Evolutionary conservation across 1,140 invertebrate species (phyloP).

Genomic region (Drosophila neocordata): DNA sequence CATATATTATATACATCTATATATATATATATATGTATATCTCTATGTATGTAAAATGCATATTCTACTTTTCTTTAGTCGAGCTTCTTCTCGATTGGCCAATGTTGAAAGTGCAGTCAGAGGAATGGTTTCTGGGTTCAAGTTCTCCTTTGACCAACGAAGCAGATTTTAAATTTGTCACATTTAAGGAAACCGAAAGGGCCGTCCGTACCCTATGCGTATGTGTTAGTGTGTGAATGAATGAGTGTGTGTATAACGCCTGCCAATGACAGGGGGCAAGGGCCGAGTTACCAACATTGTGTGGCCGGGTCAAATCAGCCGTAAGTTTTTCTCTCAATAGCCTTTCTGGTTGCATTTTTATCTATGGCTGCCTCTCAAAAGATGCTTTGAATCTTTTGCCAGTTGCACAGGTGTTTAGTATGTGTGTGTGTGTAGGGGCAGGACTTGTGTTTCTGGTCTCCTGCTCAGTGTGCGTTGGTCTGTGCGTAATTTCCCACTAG

Average conservation of each 20-base stretch:
- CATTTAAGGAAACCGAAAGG: slow-evolving; percentile 52
- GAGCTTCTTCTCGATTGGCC: slow-evolving; percentile 64
- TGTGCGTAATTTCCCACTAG: slow-evolving; percentile 63
- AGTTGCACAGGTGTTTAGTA: slow-evolving; percentile 19
- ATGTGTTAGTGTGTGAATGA: slow-evolving; percentile 9
- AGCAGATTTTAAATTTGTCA: slow-evolving; percentile 72
- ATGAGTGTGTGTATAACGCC: slow-evolving; percentile 17
- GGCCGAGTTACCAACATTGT: slow-evolving; percentile 24
- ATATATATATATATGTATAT: slow-evolving; percentile 19
- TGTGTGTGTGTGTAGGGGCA: not conserved
- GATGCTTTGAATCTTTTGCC: slow-evolving; percentile 41
- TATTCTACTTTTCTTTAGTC: slow-evolving; percentile 36
- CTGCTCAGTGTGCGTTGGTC: slow-evolving; percentile 62
- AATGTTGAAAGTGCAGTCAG: slow-evolving; percentile 23
- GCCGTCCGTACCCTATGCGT: not conserved
- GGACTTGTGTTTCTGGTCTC: not conserved
- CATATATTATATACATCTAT: slow-evolving; percentile 18
- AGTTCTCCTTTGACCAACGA: slow-evolving; percentile 69
- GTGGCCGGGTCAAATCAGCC: slow-evolving; percentile 64
- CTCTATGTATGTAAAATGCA: slow-evolving; percentile 42
- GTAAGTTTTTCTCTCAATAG: slow-evolving; percentile 51
- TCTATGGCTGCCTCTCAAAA: slow-evolving; percentile 39
- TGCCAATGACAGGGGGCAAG: slow-evolving; percentile 51
- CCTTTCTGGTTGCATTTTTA: slow-evolving; percentile 33
- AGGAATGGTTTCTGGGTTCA: not conserved